A percentile compares a stretch with the other conserved stretches of the same genome.
Evolutionary conservation across 2,797 vertebrate species (phyloP).

Genomic region (Sebastes variabilis): DNA sequence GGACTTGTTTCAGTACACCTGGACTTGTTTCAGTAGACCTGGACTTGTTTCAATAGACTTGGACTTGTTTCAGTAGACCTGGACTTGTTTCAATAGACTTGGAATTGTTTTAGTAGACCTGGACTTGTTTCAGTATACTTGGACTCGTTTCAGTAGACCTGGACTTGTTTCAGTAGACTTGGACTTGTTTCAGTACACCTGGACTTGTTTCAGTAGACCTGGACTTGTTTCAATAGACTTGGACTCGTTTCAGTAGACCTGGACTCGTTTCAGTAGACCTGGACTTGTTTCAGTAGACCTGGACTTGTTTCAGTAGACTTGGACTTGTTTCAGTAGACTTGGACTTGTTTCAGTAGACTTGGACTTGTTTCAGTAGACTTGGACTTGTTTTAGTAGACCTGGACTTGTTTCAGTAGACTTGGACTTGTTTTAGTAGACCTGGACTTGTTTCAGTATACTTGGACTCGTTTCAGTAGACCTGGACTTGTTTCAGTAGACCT

Average conservation of each 20-base stretch:
- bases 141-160: fast-evolving
- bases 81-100: fast-evolving
- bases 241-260: not conserved
- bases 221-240: not conserved
- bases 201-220: not conserved
- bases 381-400: not conserved
- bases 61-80: too few species aligned
- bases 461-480: too few species aligned
- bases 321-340: not conserved
- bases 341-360: not conserved
- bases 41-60: too few species aligned
- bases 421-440: too few species aligned
- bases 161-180: too few species aligned
- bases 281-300: not conserved
- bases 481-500: not conserved
- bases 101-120: fast-evolving
- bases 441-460: not conserved
- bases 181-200: not conserved
- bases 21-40: too few species aligned
- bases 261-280: not conserved
- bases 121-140: fast-evolving
- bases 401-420: not conserved
- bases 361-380: not conserved
- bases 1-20: too few species aligned
- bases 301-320: fast-evolving